phyloP scores from a whole-genome alignment of 2,113 vertebrate species.

The Oncorhynchus mykiss region DNA sequence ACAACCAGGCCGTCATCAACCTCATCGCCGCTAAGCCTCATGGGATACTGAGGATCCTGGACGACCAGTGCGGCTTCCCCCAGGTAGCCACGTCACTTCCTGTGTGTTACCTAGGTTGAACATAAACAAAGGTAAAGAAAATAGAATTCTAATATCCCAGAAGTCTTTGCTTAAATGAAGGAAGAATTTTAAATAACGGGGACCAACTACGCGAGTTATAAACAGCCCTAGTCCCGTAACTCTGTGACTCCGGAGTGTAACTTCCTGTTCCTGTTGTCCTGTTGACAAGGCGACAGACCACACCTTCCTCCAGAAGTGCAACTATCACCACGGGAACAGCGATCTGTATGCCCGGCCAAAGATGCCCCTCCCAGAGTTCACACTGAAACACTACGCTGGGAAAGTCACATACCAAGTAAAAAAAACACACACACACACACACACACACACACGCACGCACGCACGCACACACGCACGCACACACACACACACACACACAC shows the following conservation, averaged over 20 bases:
- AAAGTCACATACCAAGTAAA: constrained; percentile 94
- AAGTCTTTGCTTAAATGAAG: too few relatives aligned
- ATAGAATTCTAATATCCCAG: too few relatives aligned
- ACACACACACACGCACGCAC: too few relatives aligned
- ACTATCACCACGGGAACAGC: constrained; percentile 91
- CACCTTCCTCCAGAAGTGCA: constrained; percentile 98
- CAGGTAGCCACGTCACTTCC: constrained; percentile 76
- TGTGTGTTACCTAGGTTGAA: background rate
- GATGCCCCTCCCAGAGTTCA: constrained; percentile 95
- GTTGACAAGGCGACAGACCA: constrained; percentile 91
- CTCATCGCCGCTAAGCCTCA: constrained; percentile 94
- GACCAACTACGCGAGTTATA: too few relatives aligned
- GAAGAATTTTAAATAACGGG: too few relatives aligned
- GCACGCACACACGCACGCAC: too few relatives aligned
- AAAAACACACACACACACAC: too few relatives aligned
- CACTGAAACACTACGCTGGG: constrained; percentile 93
- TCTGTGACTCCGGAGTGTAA: background rate
- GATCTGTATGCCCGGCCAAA: constrained; percentile 92
- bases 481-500: too few relatives aligned
- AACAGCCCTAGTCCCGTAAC: too few relatives aligned
- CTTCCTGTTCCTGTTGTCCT: constrained; percentile 15
- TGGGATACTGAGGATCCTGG: constrained; percentile 92
- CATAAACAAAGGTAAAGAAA: too few relatives aligned
- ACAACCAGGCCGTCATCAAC: constrained; percentile 92
- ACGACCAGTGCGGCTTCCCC: constrained; percentile 95